Conservation (phyloP, 1,140 invertebrate genomes). For the Zeugodacus cucurbitae region DNA sequence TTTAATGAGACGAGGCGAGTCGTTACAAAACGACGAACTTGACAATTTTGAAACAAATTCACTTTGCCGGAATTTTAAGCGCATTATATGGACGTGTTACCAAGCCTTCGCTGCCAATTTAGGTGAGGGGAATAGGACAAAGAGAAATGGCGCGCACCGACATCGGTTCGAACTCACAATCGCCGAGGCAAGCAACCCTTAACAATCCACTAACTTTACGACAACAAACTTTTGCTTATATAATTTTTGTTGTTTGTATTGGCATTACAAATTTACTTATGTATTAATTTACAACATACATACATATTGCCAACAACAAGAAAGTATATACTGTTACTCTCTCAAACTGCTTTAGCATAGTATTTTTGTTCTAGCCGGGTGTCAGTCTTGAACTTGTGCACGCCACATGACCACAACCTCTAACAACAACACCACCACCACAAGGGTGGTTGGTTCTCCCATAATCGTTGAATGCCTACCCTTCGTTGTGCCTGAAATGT, state of each 20-base stretch:
- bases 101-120: neutral
- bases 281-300: neutral
- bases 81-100: neutral
- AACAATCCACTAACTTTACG: neutral
- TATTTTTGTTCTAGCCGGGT: neutral
- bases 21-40: neutral
- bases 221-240: neutral
- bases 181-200: neutral
- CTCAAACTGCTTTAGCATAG: neutral
- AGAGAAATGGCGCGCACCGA: neutral
- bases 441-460: neutral
- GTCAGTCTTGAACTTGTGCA: conserved; percentile 3
- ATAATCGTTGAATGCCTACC: neutral
- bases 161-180: neutral
- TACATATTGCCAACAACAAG: neutral
- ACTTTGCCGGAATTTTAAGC: neutral
- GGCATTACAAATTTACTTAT: neutral
- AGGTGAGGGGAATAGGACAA: neutral
- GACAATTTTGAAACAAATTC: neutral
- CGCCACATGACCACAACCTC: neutral
- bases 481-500: neutral
- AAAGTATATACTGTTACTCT: neutral
- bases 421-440: neutral
- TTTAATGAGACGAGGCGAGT: neutral
- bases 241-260: neutral